Base-by-base conservation (phyloP, 2,888 invertebrate species). In the Heliconius hortense region DNA sequence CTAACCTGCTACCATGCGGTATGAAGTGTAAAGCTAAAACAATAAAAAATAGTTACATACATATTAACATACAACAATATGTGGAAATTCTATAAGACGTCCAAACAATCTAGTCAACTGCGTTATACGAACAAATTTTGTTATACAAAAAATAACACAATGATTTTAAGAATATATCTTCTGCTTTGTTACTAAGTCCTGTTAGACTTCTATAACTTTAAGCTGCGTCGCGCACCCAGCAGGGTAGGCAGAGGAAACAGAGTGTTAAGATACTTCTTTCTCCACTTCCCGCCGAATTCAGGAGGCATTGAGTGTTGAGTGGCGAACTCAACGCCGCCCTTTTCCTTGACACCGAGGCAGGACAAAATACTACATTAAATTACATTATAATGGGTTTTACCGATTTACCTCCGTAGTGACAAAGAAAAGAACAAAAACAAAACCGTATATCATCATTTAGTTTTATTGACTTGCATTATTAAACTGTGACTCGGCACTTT, bases 391-490 rank as follows among this genome's bases (percentile, higher is more conserved):
- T 8, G n/a, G n/a, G 21, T 2, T n/a, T 53, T 10, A n/a, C n/a
- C 10, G 10, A 56, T 3, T 1, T 53, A 2, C 8, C 11, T 4
- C 10, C 24, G 11, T 11, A 24, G 24, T 24, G 24, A 60, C 24
- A 24, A 26, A 60, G 26, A 60, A 26, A 60, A 26, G 26, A 26
- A 15, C 15, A 15, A 26, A 60, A 60, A 60, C 60, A 60, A 60
- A 59, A n/a, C 4, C 1, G 4, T 59, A 24, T 59, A 59, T 26
- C 60, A 26, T 60, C 13, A 26, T 60, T 60, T 26, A 60, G 15
- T 26, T 63, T 63, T 63, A 63, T 63, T 63, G 62, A 31, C 62
- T 63, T 63, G 62, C 13, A 63, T 31, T 63, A 31, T 63, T 21
- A 31, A 21, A 21, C 31, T 18, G 28, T 31, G 31, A 63, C 31